These are phyloP conservation scores for Coleophora deauratella DNA, from an alignment of 2,888 invertebrate species.

Conservation along the genomic window DNA sequence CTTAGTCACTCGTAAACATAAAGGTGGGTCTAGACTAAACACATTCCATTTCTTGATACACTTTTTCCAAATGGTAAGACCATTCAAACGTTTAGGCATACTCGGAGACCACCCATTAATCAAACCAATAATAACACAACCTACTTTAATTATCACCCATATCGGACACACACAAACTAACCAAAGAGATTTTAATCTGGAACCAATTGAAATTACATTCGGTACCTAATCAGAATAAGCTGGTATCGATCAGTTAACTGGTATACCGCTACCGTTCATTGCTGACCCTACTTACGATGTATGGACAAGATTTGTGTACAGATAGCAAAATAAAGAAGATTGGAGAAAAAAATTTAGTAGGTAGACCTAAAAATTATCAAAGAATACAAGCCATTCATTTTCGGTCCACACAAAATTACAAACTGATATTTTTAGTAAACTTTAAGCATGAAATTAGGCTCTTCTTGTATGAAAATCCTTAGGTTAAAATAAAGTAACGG, in stretches of 20 bases:
- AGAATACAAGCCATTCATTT: no score
- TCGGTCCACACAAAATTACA: no score
- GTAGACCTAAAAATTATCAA: no score
- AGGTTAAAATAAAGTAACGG: no score
- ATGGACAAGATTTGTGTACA: constrained; percentile 20
- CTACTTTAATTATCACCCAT: constrained; percentile 21
- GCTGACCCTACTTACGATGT: constrained; percentile 37
- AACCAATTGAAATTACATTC: constrained; percentile 42
- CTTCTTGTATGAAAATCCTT: no score
- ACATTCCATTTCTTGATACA: no score
- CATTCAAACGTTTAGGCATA: no score
- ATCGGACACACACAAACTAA: constrained; percentile 15
- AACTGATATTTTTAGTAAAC: no score
- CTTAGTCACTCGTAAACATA: no score
- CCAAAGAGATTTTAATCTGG: constrained; percentile 32
- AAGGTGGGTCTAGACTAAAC: no score
- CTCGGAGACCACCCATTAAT: constrained; percentile 3
- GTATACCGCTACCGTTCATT: constrained; percentile 28
- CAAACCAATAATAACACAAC: constrained; percentile 1
- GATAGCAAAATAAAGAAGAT: constrained; percentile 20
- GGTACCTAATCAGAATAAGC: constrained; percentile 44
- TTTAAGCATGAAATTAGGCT: no score
- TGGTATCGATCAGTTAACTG: constrained; percentile 36
- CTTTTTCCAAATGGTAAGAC: no score
- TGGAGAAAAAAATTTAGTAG: not conserved